Percentiles rank a stretch among this genome's conserved stretches.
These are phyloP conservation scores for Halcyon chelicuti DNA, from an alignment of 2,797 vertebrate species.

Conservation along the genomic window DNA sequence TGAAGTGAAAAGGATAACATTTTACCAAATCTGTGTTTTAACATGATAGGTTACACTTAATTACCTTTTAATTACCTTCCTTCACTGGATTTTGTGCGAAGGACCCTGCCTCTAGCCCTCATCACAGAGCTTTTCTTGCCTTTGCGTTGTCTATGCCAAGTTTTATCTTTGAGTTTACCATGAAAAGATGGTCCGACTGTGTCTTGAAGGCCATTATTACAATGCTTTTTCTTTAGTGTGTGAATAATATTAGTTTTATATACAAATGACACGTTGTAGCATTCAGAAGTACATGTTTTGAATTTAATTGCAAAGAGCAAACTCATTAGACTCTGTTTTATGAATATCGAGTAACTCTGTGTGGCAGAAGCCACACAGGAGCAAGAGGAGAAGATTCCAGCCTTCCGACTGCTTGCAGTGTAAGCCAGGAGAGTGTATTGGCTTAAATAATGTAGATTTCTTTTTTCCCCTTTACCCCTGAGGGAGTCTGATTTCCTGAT, in stretches of 20 bases:
- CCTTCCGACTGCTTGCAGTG: not conserved
- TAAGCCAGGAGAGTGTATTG: slow-evolving; percentile 14
- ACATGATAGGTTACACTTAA: slow-evolving; percentile 44
- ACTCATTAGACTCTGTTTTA: not conserved
- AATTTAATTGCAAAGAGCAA: not conserved
- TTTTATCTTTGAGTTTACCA: not conserved
- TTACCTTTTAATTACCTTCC: slow-evolving; percentile 47
- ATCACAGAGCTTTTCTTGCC: not conserved
- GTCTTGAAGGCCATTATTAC: not conserved
- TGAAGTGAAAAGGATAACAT: slow-evolving; percentile 52
- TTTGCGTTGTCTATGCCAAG: not conserved
- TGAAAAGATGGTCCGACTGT: not conserved
- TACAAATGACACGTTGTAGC: not conserved
- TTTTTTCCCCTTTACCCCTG: slow-evolving; percentile 26
- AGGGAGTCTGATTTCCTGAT: slow-evolving; percentile 61
- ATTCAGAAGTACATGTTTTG: not conserved
- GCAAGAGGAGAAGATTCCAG: not conserved
- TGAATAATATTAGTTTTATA: not conserved
- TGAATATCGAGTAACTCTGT: not conserved
- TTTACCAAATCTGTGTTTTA: slow-evolving; percentile 45
- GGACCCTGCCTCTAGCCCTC: not conserved
- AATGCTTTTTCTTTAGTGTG: not conserved
- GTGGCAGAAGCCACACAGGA: not conserved
- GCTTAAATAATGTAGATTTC: slow-evolving; percentile 59
- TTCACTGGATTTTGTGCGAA: not conserved